Evolutionary conservation across 2,113 vertebrate species (phyloP).

Genomic region (Panthera uncia): DNA sequence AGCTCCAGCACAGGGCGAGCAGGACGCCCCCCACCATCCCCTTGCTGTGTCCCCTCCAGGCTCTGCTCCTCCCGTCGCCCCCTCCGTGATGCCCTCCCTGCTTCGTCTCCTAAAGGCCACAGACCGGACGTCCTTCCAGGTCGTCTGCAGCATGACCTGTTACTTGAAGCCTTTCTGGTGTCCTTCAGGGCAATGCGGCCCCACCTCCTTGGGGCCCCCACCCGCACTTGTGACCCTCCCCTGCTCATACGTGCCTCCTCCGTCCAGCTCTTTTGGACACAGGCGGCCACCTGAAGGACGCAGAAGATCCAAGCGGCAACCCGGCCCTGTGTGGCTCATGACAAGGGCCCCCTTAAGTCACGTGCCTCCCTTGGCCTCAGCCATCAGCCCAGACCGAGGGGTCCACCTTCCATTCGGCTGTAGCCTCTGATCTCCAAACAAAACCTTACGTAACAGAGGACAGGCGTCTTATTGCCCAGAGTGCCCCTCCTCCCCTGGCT

Average conservation of each 20-base stretch:
- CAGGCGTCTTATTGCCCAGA: fast-evolving
- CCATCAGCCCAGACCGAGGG: not conserved
- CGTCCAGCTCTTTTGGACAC: not conserved
- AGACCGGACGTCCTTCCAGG: fast-evolving
- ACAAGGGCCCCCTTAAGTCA: not conserved
- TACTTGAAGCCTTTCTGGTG: not conserved
- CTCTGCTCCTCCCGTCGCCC: not conserved
- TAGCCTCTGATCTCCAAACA: not conserved
- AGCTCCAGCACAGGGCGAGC: not conserved
- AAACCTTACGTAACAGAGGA: not conserved
- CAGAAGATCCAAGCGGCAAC: not conserved
- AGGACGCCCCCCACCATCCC: not conserved
- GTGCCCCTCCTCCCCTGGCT: not conserved
- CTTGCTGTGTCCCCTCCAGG: not conserved
- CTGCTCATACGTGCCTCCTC: no score
- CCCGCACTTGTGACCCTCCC: not conserved
- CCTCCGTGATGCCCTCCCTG: no score
- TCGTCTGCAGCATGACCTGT: not conserved
- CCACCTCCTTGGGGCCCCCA: not conserved
- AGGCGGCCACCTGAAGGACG: not conserved
- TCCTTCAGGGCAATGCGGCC: no score
- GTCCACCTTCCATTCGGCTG: not conserved
- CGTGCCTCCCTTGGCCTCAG: not conserved
- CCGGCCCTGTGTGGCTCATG: fast-evolving
- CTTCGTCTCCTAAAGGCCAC: not conserved